Base-by-base conservation (phyloP, 2,113 vertebrate species). In the Furnarius figulus region DNA sequence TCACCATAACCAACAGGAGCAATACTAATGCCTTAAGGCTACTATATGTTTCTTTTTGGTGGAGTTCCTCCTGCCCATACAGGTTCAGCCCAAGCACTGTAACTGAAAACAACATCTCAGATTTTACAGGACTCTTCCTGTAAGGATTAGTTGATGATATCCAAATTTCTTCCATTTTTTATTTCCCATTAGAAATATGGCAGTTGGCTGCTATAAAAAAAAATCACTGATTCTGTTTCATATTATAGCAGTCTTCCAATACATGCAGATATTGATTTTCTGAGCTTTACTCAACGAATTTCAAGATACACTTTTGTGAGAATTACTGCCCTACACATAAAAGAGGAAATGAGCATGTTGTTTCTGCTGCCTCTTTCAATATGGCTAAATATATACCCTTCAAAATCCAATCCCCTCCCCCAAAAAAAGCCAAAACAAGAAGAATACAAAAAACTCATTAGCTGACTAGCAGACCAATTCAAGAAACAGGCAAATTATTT, bases 401-500 rank as follows among this genome's bases (percentile, higher is more conserved):
- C 77, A n/a, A 84, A 94, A 92, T 49, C 37, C 44, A 67, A 37
- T 21, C 23, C 72, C 24, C 3, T 2, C 16, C 35, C 35, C 28
- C 10, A 33, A 49, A 85, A 82, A 62, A 79, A 88, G n/a, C 30
- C 46, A 74, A 47, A 88, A 16, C 18, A 59, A 16, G 14, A 75
- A 19, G 20, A 79, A 44, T 14, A 40, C 6, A 71, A 63, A 62
- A 87, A 63, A 63, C 8, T 9, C 17, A 44, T 42, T 18, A 68
- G 31, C 65, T 77, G 85, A 89, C 66, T 70, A 66, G 12, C 53
- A 91, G 53, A 85, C 40, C 5, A 1, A 35, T 66, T 89, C 27
- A 85, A 70, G 67, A 91, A 82, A 85, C 2, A 96, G 8, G 58
- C 72, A 93, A 94, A 85, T 91, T 46, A 83, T 25, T 97, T 95